phyloP scores from a whole-genome alignment of 2,888 invertebrate genomes.

The Beris chalybata region DNA sequence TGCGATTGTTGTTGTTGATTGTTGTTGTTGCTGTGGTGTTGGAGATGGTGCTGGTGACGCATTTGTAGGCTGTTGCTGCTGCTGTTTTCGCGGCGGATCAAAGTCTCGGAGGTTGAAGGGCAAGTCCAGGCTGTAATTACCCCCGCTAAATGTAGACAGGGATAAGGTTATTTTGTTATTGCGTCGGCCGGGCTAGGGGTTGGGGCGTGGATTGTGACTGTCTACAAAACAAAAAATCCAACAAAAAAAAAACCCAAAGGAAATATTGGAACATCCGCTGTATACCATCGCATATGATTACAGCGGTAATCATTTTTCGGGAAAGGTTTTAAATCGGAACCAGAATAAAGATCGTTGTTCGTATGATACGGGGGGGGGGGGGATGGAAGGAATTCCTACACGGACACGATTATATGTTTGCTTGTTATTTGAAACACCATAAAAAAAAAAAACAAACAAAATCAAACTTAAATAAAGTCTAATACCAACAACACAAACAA shows the following conservation, averaged over 20 bases:
- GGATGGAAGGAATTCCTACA: not conserved
- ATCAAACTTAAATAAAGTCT: conserved; percentile 14
- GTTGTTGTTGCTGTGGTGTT: conserved; percentile 40
- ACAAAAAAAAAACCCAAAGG: too few relatives aligned
- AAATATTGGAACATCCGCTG: too few relatives aligned
- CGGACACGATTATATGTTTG: not conserved
- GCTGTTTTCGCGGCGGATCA: conserved; percentile 52
- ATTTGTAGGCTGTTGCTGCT: conserved; percentile 35
- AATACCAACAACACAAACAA: not conserved
- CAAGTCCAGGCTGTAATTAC: conserved; percentile 52
- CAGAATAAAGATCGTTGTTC: too few relatives aligned
- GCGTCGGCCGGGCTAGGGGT: too few relatives aligned
- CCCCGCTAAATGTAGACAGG: conserved; percentile 33
- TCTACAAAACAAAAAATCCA: too few relatives aligned
- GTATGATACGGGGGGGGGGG: not conserved
- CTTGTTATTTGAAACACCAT: too few relatives aligned
- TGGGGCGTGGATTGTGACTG: too few relatives aligned
- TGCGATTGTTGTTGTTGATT: conserved; percentile 10
- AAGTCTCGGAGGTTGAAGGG: conserved; percentile 54
- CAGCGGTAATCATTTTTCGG: too few relatives aligned
- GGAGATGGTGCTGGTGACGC: conserved; percentile 38
- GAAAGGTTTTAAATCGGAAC: not conserved
- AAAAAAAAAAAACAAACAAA: not conserved
- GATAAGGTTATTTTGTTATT: too few relatives aligned
- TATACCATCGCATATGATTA: too few relatives aligned